Base-by-base conservation (phyloP, 2,888 invertebrate species). In the Teleogryllus oceanicus region DNA sequence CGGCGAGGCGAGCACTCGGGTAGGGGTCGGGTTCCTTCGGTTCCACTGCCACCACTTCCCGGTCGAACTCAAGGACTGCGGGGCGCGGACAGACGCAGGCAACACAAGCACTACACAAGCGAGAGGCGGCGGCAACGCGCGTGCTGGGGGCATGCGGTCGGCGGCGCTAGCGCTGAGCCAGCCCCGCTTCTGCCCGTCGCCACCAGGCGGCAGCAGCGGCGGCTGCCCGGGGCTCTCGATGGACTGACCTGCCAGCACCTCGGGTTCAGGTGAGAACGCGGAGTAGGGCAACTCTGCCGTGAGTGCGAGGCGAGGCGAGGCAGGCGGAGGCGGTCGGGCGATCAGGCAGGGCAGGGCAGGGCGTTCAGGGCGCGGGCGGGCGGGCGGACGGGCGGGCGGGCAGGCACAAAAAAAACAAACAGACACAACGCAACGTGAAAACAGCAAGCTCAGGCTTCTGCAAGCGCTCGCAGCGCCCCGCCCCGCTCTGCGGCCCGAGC, bases 221-320 rank as follows among this genome's bases (percentile, higher is more conserved):
- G 13, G 13, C n/a, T 62, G 16, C 4, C 62, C 62, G 62, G 16
- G 16, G 11, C 11, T 49, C 10, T 12, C 49, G 13, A 78, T 81
- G 80, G 78, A 83, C 83, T 83, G 82, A 83, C 83, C 83, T 83
- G 82, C 81, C 80, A 83, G 82, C 80, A 83, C 82, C 80, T 81
- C 83, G 80, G 83, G 81, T 81, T 83, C 83, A 77, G 83, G 83
- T 82, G 83, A 83, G 80, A 82, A 81, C 81, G 83, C 82, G 82
- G 78, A 82, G 82, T 83, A 80, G 82, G 83, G 82, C 82, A 81
- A 83, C 82, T 83, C 83, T 83, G 83, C 83, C 62, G 81, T 77
- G 74, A 79, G 81, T 79, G 81, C 82, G 80, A 78, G 82, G 80
- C 78, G 80, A 81, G 37, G 37, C 37, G 37, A 37, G 37, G 5